These are phyloP conservation scores for Thaleichthys pacificus DNA, from an alignment of 2,797 vertebrate genomes.

Conservation along the genomic window DNA sequence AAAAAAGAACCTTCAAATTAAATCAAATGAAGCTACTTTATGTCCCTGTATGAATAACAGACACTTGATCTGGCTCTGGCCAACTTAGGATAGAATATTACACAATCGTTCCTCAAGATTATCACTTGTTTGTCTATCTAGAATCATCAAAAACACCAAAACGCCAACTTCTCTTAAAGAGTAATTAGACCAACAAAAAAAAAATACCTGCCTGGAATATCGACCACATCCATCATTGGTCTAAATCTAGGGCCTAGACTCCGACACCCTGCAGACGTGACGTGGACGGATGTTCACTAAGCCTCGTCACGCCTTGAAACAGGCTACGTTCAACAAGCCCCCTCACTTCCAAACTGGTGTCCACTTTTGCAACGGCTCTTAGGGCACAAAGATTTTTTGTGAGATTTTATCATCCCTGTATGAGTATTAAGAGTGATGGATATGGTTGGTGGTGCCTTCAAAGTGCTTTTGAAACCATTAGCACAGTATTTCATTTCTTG, in stretches of 20 bases:
- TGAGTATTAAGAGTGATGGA: no score
- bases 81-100: no score
- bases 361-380: not conserved
- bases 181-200: slow-evolving; percentile 54
- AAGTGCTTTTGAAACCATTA: not conserved
- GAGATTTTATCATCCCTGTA: no score
- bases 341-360: not conserved
- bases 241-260: not conserved
- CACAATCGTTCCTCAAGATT: no score
- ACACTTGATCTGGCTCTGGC: no score
- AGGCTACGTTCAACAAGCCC: slow-evolving; percentile 2
- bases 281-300: slow-evolving; percentile 7
- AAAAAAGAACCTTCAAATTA: no score
- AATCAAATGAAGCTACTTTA: no score
- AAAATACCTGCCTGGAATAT: slow-evolving; percentile 30
- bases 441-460: not conserved
- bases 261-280: not conserved
- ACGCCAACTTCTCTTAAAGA: slow-evolving; percentile 38
- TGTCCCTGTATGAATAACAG: no score
- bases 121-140: not conserved
- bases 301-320: slow-evolving; percentile 15
- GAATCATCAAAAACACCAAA: slow-evolving; percentile 48
- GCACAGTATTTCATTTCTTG: not conserved
- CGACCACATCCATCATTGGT: slow-evolving; percentile 20
- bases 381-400: no score